Conservation (phyloP, 2,888 invertebrate species). For the Dromius quadrimaculatus region DNA sequence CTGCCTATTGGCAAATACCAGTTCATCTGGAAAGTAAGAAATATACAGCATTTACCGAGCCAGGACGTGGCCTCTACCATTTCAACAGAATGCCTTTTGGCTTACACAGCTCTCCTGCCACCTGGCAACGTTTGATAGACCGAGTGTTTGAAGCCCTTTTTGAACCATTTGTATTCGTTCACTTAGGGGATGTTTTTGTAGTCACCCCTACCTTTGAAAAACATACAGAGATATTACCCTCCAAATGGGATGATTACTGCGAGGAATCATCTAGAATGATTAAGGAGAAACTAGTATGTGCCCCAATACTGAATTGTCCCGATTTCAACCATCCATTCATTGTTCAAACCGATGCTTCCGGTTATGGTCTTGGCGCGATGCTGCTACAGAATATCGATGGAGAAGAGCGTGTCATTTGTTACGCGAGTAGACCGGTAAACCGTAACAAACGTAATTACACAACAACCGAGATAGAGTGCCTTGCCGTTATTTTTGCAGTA, state of each 20-base stretch:
- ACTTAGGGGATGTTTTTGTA: too few relatives aligned
- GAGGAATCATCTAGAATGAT: neutral
- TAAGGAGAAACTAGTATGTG: neutral
- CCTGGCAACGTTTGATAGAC: constrained; percentile 38
- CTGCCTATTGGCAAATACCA: neutral
- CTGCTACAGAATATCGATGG: neutral
- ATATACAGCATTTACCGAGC: too few relatives aligned
- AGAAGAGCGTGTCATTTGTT: neutral
- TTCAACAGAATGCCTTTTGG: too few relatives aligned
- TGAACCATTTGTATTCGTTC: constrained; percentile 50
- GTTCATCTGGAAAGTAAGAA: too few relatives aligned
- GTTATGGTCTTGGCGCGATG: neutral
- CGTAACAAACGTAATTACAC: neutral
- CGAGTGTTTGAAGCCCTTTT: constrained; percentile 48
- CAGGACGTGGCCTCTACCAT: too few relatives aligned
- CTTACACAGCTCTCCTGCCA: neutral
- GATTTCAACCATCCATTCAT: constrained; percentile 43
- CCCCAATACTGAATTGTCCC: neutral
- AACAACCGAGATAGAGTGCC: neutral
- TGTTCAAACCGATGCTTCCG: neutral
- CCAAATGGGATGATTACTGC: neutral
- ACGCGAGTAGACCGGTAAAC: neutral
- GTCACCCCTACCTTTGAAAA: neutral
- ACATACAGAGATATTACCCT: neutral
- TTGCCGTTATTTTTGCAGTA: neutral